These are phyloP conservation scores for Calosoma granatense DNA, from an alignment of 1,140 invertebrate species.

Conservation along the genomic window DNA sequence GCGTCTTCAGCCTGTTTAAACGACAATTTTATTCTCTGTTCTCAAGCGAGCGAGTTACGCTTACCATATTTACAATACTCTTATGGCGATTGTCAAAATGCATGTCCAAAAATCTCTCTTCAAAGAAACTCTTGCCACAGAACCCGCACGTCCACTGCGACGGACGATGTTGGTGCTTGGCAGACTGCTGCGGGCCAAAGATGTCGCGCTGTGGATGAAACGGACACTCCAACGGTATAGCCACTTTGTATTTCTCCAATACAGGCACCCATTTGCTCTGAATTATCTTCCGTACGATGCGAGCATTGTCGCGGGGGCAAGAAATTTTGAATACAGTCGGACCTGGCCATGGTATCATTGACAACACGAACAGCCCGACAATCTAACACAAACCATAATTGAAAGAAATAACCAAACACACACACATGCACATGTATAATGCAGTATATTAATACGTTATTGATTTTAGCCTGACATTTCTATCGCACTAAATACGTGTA, in stretches of 20 bases:
- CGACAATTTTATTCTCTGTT: too few species aligned
- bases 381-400: slow-evolving; percentile 43
- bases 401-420: neutral
- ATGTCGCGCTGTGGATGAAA: slow-evolving; percentile 80
- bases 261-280: slow-evolving; percentile 86
- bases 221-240: slow-evolving; percentile 75
- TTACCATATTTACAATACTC: slow-evolving; percentile 73
- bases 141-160: slow-evolving; percentile 85
- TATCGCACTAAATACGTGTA: neutral
- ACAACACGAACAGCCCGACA: slow-evolving; percentile 64
- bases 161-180: slow-evolving; percentile 69
- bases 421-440: neutral
- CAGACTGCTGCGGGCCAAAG: slow-evolving; percentile 70
- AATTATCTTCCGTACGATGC: slow-evolving; percentile 77
- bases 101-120: slow-evolving; percentile 75
- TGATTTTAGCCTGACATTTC: slow-evolving; percentile 9
- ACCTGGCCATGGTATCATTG: slow-evolving; percentile 77
- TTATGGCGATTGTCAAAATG: slow-evolving; percentile 87
- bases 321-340: slow-evolving; percentile 75
- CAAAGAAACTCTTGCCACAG: slow-evolving; percentile 87
- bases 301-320: slow-evolving; percentile 79
- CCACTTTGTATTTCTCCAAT: slow-evolving; percentile 72
- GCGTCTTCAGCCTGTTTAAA: slow-evolving; percentile 68
- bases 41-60: too few species aligned
- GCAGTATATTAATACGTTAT: slow-evolving; percentile 10